Percentiles rank a stretch among this genome's conserved stretches.
These are phyloP conservation scores for Mythimna loreyi DNA, from an alignment of 2,888 invertebrate genomes.

Conservation along the genomic window DNA sequence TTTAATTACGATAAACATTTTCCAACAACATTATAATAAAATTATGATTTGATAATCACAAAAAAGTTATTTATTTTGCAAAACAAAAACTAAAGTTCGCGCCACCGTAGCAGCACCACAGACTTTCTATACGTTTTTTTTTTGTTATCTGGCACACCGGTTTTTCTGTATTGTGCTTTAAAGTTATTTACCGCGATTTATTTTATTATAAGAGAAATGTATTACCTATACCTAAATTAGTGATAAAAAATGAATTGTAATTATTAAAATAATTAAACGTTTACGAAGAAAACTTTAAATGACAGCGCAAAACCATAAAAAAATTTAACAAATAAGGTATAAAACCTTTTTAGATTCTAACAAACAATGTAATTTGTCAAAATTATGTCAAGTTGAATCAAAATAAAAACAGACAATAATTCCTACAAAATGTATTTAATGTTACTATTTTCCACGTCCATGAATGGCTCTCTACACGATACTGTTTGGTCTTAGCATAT, in stretches of 20 bases:
- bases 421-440: conserved; percentile 54
- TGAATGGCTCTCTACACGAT: conserved; percentile 87
- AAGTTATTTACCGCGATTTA: too few relatives aligned
- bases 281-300: neutral
- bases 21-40: conserved; percentile 11
- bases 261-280: too few relatives aligned
- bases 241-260: too few relatives aligned
- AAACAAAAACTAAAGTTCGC: conserved; percentile 47
- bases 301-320: neutral
- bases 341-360: conserved; percentile 11
- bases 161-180: conserved; percentile 9
- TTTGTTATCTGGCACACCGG: rapidly evolving
- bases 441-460: conserved; percentile 10
- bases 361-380: conserved; percentile 39
- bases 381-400: conserved; percentile 50
- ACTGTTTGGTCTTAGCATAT: conserved; percentile 85
- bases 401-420: conserved; percentile 39
- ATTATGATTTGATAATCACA: neutral
- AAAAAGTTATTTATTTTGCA: neutral
- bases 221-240: too few relatives aligned
- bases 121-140: neutral
- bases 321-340: neutral
- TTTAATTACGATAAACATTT: conserved; percentile 18
- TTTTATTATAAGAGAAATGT: neutral
- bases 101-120: conserved; percentile 34